A percentile compares a stretch with the other conserved stretches of the same genome.
These are phyloP conservation scores for Anguilla pacifica DNA, from an alignment of 2,797 vertebrate species.

Conservation along the genomic window DNA sequence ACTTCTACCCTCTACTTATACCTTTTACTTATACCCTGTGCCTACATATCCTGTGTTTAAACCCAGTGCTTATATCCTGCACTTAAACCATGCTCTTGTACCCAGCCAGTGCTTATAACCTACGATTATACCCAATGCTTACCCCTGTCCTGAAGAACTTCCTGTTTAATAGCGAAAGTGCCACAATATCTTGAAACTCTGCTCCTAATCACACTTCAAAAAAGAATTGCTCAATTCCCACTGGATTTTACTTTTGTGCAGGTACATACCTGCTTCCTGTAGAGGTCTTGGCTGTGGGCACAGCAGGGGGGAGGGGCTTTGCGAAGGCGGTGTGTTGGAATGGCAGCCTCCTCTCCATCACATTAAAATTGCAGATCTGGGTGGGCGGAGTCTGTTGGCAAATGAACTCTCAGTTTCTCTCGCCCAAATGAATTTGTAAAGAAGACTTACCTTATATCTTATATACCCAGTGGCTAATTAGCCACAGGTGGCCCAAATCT, in stretches of 20 bases:
- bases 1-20: background rate
- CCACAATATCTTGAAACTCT: background rate
- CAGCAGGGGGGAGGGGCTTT: slow-evolving; percentile 66
- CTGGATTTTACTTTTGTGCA: background rate
- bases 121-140: background rate
- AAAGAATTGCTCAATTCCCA: background rate
- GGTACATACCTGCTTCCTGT: slow-evolving; percentile 71
- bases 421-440: no score
- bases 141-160: background rate
- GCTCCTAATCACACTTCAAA: background rate
- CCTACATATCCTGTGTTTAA: background rate
- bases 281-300: slow-evolving; percentile 66
- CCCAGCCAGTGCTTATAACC: background rate
- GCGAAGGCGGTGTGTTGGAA: slow-evolving; percentile 58
- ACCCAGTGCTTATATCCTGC: background rate
- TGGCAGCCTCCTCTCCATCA: slow-evolving; percentile 73
- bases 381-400: slow-evolving; percentile 71
- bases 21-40: background rate
- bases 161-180: background rate
- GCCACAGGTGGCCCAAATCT: no score
- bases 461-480: no score
- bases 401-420: background rate
- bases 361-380: slow-evolving; percentile 66
- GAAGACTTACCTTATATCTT: no score
- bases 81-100: background rate